A percentile compares a stretch with the other conserved stretches of the same genome.
Evolutionary conservation across 1,140 invertebrate species (phyloP).

Genomic region (Eubasilissa regina): DNA sequence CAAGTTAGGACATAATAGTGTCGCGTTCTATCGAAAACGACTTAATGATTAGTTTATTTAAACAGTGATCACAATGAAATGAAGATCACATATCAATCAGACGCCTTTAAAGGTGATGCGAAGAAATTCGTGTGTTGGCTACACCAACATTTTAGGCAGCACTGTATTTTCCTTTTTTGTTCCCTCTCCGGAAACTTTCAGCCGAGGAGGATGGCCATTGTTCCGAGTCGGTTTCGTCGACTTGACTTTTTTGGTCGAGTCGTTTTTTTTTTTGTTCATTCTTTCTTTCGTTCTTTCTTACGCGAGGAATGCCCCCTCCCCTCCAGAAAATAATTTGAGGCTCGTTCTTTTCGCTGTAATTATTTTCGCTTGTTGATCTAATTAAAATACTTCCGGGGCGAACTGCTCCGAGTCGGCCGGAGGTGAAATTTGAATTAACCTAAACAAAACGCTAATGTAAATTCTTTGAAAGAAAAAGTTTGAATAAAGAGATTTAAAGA

Average conservation of each 20-base stretch:
- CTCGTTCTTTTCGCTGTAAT: background rate
- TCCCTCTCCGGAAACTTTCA: conserved; percentile 11
- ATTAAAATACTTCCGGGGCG: conserved; percentile 26
- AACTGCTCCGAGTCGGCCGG: background rate
- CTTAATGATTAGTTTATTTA: too few relatives aligned
- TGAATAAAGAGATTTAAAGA: too few relatives aligned
- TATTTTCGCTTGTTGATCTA: conserved; percentile 4
- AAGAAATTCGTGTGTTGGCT: background rate
- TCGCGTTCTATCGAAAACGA: too few relatives aligned
- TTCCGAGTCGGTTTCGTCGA: conserved; percentile 26
- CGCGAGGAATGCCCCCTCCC: too few relatives aligned
- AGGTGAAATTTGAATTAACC: conserved; percentile 8
- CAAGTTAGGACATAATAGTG: too few relatives aligned
- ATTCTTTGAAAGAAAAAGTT: conserved; percentile 15
- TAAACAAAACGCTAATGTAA: conserved; percentile 13
- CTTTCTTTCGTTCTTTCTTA: too few relatives aligned
- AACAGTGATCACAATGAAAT: too few relatives aligned
- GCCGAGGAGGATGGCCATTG: background rate
- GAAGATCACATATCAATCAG: too few relatives aligned
- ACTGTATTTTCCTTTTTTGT: background rate
- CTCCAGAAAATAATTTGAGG: conserved; percentile 11
- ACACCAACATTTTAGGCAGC: background rate
- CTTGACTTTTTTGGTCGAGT: conserved; percentile 1
- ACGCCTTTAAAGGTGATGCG: background rate
- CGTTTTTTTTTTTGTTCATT: background rate